Conservation (phyloP, 2,888 invertebrate species). For the Crocallis elinguaria region DNA sequence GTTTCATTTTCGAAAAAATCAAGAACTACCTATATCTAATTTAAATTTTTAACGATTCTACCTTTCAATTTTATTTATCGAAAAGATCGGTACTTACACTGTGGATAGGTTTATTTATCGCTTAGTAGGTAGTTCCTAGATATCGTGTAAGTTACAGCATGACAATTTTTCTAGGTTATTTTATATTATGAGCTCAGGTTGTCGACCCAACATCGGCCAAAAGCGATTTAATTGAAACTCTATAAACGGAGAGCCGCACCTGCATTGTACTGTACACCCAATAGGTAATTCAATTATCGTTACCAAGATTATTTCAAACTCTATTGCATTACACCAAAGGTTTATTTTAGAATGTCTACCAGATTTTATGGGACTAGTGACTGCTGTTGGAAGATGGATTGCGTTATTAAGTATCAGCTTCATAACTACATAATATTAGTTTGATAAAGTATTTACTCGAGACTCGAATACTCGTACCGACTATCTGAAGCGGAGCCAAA, state of each 20-base stretch:
- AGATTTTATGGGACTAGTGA: not conserved
- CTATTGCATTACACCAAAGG: not conserved
- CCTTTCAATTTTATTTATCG: too few species aligned
- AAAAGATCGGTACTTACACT: too few species aligned
- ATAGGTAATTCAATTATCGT: not conserved
- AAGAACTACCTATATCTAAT: too few species aligned
- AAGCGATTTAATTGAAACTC: slow-evolving; percentile 77
- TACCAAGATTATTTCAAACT: not conserved
- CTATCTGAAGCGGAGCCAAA: too few species aligned
- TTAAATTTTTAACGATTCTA: too few species aligned
- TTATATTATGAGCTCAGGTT: slow-evolving; percentile 36
- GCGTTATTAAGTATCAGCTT: not conserved
- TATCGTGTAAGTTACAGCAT: too few species aligned
- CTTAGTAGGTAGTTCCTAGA: too few species aligned
- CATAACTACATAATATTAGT: too few species aligned
- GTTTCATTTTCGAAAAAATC: too few species aligned
- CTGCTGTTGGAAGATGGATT: slow-evolving; percentile 42
- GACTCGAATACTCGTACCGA: not conserved
- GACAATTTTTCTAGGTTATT: not conserved
- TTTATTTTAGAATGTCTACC: not conserved
- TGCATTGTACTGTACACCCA: slow-evolving; percentile 46
- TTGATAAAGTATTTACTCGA: too few species aligned
- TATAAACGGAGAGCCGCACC: slow-evolving; percentile 70
- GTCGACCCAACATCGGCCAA: slow-evolving; percentile 66
- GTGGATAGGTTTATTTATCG: too few species aligned